Base-by-base conservation (phyloP, 2,113 vertebrate species). In the Pomatostomus ruficeps region DNA sequence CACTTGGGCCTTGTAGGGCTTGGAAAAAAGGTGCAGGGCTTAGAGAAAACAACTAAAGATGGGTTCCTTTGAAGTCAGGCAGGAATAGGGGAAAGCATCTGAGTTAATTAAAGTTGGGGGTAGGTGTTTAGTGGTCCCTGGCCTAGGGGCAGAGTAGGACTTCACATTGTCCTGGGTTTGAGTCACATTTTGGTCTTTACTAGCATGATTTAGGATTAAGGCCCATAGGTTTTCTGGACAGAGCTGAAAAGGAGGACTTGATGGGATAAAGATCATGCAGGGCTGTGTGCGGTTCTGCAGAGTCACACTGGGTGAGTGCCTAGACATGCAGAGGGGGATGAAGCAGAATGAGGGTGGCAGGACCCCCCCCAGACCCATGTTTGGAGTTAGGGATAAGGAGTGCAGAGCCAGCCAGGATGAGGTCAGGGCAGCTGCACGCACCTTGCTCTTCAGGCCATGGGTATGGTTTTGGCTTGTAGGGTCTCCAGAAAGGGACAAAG, bases 371-470 rank as follows among this genome's bases (percentile, higher is more conserved):
- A 48, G 35, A 13, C 9, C 6, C 25, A 2, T 3, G 9, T 22
- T 19, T 70, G 38, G 52, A 66, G 14, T 36, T 14, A 59, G 49
- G 31, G 59, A 9, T 54, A 9, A 51, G n/a, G 42, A 52, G 19
- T 45, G 36, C 63, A 73, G 68, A 92, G n/a, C 10, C 38, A 66
- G 31, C 22, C 17, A 25, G 24, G 12, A 11, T 33, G 35, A 40
- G 14, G 26, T 7, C 2, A 1, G 33, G 19, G 57, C 58, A 89
- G 54, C 31, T 76, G 72, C 24, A 48, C 0, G 0, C 12, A 15
- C 1, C 1, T 33, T 67, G 48, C 5, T 80, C 18, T 77, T 70
- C 55, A 58, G 59, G 31, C 36, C 7, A 2, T 29, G 9, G 12
- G 31, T 80, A 2, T 29, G 9, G 12, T 28, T 80, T 84, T 68